Conservation (phyloP, 2,888 invertebrate species). For the Athalia cordata region DNA sequence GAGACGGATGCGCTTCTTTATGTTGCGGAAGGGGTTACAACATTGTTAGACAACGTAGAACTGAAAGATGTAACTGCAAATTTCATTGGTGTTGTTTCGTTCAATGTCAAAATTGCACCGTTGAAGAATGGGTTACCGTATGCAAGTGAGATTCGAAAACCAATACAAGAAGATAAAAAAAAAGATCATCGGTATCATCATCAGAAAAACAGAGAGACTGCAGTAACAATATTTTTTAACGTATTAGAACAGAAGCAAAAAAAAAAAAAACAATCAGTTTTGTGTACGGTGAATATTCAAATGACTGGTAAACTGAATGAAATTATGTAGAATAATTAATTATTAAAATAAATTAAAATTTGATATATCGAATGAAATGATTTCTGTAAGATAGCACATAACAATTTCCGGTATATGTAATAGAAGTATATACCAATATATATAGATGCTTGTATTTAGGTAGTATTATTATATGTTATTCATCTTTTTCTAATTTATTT, state of each 20-base stretch:
- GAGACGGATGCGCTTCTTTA: constrained; percentile 89
- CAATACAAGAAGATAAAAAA: background rate
- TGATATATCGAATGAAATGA: constrained; percentile 39
- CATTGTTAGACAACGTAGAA: constrained; percentile 84
- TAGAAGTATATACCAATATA: no score
- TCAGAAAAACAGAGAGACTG: no score
- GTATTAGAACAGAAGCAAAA: no score
- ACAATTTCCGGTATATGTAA: background rate
- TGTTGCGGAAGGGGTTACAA: constrained; percentile 94
- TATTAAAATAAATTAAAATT: constrained; percentile 18
- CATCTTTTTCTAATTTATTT: constrained; percentile 67
- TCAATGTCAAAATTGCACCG: constrained; percentile 89
- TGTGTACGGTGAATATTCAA: no score
- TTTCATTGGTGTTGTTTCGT: constrained; percentile 97
- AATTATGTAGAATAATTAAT: constrained; percentile 8
- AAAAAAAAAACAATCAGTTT: no score
- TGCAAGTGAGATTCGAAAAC: constrained; percentile 83
- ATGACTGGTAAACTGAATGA: background rate
- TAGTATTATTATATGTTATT: constrained; percentile 1
- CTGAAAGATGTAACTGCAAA: constrained; percentile 90
- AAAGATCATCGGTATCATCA: no score
- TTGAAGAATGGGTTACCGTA: constrained; percentile 92
- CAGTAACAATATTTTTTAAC: no score
- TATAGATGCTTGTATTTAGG: no score
- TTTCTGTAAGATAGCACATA: constrained; percentile 11